phyloP scores from a whole-genome alignment of 1,140 invertebrate genomes.

The Pogonus chalceus region DNA sequence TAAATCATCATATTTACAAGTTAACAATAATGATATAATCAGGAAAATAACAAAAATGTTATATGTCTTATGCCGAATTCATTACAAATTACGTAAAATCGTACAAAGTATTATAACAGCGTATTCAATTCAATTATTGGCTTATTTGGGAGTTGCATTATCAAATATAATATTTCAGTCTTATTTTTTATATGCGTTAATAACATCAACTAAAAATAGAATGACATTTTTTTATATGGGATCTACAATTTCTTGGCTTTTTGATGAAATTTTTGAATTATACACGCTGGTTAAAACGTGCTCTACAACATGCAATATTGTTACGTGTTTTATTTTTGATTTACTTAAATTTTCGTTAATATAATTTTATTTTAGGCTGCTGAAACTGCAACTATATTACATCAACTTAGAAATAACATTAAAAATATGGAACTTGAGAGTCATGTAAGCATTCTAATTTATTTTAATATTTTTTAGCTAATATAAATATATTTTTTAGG shows the following conservation, averaged over 20 bases:
- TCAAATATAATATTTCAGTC: slow-evolving; percentile 1
- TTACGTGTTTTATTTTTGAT: not conserved
- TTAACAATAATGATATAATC: not conserved
- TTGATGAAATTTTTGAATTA: not conserved
- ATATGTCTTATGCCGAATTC: not conserved
- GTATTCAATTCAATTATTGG: slow-evolving; percentile 1
- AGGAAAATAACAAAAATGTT: not conserved
- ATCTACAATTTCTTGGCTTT: not conserved
- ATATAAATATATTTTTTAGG: not conserved
- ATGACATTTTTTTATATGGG: not conserved
- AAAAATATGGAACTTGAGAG: slow-evolving; percentile 4
- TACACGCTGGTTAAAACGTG: slow-evolving; percentile 1
- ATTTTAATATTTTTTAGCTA: not conserved
- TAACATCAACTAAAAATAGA: not conserved
- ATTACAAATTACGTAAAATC: not conserved
- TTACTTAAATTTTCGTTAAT: not conserved
- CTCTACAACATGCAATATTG: not conserved
- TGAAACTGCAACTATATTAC: not conserved
- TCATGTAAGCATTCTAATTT: not conserved
- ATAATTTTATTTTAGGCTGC: not conserved
- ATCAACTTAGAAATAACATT: not conserved
- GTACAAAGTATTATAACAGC: not conserved
- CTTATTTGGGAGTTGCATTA: not conserved
- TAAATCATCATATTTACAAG: not conserved
- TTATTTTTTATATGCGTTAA: not conserved